Evolutionary conservation across 2,797 vertebrate genomes (phyloP).

Genomic region (Dallia pectoralis): DNA sequence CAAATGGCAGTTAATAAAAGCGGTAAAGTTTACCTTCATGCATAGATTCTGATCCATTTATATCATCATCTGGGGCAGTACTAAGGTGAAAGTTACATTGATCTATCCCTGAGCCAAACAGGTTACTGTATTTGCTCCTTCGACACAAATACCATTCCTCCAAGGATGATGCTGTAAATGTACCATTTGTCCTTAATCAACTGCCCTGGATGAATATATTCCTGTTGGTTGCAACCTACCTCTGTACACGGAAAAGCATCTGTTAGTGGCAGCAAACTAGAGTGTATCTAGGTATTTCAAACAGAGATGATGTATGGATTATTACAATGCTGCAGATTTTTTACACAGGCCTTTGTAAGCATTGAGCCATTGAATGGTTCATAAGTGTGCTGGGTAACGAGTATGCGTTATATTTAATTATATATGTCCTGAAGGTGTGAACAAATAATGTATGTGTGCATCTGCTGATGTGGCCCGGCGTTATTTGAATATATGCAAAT

Average conservation of each 20-base stretch:
- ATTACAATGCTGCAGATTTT: not conserved
- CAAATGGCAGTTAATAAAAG: too few relatives aligned
- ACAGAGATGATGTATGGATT: not conserved
- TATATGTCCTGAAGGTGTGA: not conserved
- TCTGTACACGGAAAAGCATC: not conserved
- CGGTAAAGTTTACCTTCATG: too few relatives aligned
- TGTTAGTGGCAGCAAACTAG: not conserved
- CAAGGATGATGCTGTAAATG: too few relatives aligned
- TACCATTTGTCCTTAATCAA: too few relatives aligned
- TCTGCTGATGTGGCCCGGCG: constrained; percentile 6
- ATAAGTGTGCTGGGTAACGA: not conserved
- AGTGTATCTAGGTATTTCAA: not conserved
- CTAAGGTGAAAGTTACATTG: too few relatives aligned
- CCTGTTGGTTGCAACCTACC: not conserved
- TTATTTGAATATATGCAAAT: constrained; percentile 76
- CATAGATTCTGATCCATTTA: too few relatives aligned
- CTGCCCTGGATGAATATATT: too few relatives aligned
- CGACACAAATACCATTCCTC: too few relatives aligned
- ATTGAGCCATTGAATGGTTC: too few relatives aligned
- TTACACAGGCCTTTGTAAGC: not conserved
- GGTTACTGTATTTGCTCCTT: too few relatives aligned
- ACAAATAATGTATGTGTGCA: not conserved
- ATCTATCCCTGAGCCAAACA: too few relatives aligned
- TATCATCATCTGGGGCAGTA: too few relatives aligned
- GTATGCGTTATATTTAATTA: not conserved